Evolutionary conservation across 1,140 invertebrate genomes (phyloP).

Genomic region (Varroa destructor): DNA sequence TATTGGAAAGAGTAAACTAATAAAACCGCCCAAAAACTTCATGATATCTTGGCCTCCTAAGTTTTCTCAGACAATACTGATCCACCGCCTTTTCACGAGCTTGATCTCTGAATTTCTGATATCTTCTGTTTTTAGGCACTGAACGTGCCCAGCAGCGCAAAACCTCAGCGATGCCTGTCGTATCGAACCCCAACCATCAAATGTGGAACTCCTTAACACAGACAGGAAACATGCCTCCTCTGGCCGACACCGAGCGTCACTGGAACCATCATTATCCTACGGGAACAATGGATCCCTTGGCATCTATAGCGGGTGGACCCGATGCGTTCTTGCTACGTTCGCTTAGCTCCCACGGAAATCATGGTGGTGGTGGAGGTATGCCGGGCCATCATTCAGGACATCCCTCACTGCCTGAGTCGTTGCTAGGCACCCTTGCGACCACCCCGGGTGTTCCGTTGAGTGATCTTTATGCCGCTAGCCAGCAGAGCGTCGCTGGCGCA

Average conservation of each 20-base stretch:
- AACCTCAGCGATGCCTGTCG: constrained; percentile 9
- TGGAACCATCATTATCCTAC: background rate
- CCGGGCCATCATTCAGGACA: background rate
- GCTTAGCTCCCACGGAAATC: background rate
- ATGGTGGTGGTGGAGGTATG: background rate
- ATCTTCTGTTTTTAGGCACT: background rate
- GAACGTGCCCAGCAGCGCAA: constrained; percentile 24
- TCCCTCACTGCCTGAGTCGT: background rate
- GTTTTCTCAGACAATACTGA: background rate
- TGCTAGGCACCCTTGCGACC: background rate
- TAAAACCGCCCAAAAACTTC: background rate
- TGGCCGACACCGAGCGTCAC: constrained; percentile 16
- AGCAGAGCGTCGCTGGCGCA: too few species aligned
- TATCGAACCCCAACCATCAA: constrained; percentile 2
- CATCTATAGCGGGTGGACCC: constrained; percentile 4
- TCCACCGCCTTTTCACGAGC: too few species aligned
- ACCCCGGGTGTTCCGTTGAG: background rate
- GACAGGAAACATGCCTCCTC: background rate
- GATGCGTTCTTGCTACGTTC: constrained; percentile 1
- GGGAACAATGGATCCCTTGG: constrained; percentile 4
- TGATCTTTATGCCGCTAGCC: too few species aligned
- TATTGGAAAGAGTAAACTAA: too few species aligned
- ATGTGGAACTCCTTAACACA: constrained; percentile 4
- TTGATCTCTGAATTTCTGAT: too few species aligned
- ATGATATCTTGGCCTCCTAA: background rate